These are phyloP conservation scores for Leucopternis melanops DNA, from an alignment of 2,113 vertebrate species.

Conservation along the genomic window DNA sequence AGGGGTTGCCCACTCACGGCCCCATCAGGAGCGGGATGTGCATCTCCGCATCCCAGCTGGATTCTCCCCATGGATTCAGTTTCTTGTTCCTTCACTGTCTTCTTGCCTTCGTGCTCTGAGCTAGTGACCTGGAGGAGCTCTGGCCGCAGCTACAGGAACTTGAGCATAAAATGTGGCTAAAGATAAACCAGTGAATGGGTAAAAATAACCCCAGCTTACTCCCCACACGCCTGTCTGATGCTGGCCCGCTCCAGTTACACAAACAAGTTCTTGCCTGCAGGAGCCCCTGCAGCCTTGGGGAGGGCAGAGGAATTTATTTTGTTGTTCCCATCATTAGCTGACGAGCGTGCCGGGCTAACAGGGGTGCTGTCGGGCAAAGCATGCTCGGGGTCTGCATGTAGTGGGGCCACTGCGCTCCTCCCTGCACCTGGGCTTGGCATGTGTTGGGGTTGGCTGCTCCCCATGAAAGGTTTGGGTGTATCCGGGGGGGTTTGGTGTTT, in stretches of 20 bases:
- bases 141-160: background rate
- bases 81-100: background rate
- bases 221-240: background rate
- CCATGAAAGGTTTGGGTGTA: background rate
- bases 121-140: background rate
- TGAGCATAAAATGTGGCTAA: background rate
- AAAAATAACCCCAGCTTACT: background rate
- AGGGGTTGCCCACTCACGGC: background rate
- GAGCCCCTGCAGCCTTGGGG: background rate
- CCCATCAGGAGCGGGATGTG: background rate
- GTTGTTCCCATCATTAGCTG: background rate
- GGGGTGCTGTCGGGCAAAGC: background rate
- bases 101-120: background rate
- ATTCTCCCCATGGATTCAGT: background rate
- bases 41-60: background rate
- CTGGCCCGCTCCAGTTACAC: background rate
- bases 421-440: background rate
- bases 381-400: background rate
- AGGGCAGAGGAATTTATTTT: background rate
- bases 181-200: background rate
- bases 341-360: background rate
- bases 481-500: background rate
- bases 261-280: background rate
- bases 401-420: background rate
- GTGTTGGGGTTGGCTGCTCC: background rate